phyloP scores from a whole-genome alignment of 2,888 invertebrate species.

The Rhingia rostrata region DNA sequence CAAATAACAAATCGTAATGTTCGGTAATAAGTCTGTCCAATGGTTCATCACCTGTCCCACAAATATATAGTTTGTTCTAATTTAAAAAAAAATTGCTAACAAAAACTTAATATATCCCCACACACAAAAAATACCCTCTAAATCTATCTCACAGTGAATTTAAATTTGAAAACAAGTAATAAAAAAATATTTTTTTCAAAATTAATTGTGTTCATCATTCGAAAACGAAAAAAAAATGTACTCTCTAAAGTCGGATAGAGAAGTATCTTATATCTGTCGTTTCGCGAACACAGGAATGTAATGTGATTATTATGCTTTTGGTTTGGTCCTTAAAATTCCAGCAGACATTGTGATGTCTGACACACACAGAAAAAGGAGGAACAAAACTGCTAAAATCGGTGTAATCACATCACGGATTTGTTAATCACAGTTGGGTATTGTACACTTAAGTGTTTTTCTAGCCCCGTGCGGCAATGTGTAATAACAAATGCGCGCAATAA shows the following conservation, averaged over 20 bases:
- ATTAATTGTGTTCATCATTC: conserved; percentile 4
- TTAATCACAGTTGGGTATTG: conserved; percentile 61
- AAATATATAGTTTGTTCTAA: conserved; percentile 69
- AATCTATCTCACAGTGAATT: conserved; percentile 17
- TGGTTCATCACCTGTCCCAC: conserved; percentile 73
- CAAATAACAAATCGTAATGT: conserved; percentile 81
- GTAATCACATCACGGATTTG: conserved; percentile 32
- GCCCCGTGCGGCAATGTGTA: conserved; percentile 24
- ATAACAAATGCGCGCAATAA: conserved; percentile 70
- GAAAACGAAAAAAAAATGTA: background rate
- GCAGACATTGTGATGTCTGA: conserved; percentile 56
- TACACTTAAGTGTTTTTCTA: conserved; percentile 49
- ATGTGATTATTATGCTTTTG: conserved; percentile 60
- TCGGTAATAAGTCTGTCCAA: conserved; percentile 79
- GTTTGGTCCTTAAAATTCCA: conserved; percentile 42
- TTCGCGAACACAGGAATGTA: conserved; percentile 43
- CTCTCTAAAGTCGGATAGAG: conserved; percentile 31
- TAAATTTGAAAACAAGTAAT: conserved; percentile 10
- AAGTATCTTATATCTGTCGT: conserved; percentile 49
- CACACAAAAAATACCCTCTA: conserved; percentile 24
- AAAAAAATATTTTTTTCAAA: background rate
- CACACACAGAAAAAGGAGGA: conserved; percentile 7
- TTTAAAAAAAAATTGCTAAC: conserved; percentile 6
- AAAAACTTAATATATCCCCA: conserved; percentile 36
- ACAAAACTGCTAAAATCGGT: conserved; percentile 35